Conservation (phyloP, 35 echinoderm and acorn worm species). For the Ophiothrix spiculata region DNA sequence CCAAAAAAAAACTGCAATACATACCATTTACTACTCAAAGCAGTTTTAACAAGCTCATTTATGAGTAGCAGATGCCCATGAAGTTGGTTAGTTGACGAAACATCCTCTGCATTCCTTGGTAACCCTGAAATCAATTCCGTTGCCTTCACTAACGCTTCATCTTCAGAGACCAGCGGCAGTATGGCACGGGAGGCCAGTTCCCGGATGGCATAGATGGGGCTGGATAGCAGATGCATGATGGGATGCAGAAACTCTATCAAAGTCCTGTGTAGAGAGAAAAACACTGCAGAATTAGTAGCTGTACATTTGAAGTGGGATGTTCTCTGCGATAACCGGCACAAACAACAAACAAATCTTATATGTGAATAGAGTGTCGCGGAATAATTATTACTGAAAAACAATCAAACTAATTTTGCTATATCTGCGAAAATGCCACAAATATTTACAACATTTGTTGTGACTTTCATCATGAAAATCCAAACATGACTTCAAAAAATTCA, state of each 20-base stretch:
- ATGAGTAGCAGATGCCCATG: conserved; percentile 68
- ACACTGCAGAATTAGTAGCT: neutral
- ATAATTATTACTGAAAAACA: no score
- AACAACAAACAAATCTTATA: no score
- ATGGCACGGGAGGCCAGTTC: conserved; percentile 67
- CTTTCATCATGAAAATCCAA: no score
- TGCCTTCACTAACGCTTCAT: conserved; percentile 3
- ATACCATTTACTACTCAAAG: conserved; percentile 49
- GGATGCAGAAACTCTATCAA: conserved; percentile 48
- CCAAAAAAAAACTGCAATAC: conserved; percentile 55
- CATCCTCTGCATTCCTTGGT: conserved; percentile 1
- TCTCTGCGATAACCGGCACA: no score
- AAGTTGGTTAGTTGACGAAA: conserved; percentile 46
- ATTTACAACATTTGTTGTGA: no score
- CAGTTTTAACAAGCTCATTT: conserved; percentile 51
- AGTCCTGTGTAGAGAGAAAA: conserved; percentile 44
- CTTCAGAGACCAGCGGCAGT: conserved; percentile 54
- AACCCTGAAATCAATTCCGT: conserved; percentile 30
- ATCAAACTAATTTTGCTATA: no score
- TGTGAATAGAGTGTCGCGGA: no score
- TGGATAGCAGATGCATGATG: conserved; percentile 39
- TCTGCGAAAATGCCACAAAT: no score
- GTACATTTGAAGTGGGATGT: neutral
- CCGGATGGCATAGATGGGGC: conserved; percentile 66
- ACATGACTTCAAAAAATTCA: no score